A percentile compares a stretch with the other conserved stretches of the same genome.
Conservation (phyloP, 2,797 vertebrate genomes). For the Sciurus carolinensis region DNA sequence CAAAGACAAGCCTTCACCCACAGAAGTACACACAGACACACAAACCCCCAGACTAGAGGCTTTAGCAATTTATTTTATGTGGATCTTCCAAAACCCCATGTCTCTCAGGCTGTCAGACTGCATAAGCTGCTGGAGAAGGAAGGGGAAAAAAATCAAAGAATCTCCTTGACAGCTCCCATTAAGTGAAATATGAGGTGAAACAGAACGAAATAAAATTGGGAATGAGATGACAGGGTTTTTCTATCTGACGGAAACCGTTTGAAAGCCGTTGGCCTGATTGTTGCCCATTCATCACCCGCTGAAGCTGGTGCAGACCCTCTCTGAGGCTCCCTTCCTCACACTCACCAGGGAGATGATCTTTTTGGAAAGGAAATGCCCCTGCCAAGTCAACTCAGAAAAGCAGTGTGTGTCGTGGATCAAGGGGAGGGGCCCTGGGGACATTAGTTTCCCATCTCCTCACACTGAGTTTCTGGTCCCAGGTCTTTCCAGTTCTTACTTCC, state of each 20-base stretch:
- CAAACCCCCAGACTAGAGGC: background rate
- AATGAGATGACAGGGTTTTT: constrained; percentile 82
- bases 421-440: background rate
- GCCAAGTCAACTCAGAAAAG: background rate
- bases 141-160: background rate
- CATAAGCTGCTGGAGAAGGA: background rate
- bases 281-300: constrained; percentile 70
- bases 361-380: background rate
- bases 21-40: background rate
- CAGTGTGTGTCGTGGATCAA: background rate
- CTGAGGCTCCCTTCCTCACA: background rate
- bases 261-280: constrained; percentile 63
- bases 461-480: background rate
- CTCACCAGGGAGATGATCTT: background rate
- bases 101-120: constrained; percentile 78
- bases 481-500: background rate
- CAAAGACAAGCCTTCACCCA: background rate
- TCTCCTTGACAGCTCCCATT: constrained; percentile 84
- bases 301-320: background rate
- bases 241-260: constrained; percentile 75
- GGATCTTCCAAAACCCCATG: background rate
- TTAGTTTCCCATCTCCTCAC: background rate
- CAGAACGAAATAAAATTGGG: constrained; percentile 80
- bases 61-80: background rate
- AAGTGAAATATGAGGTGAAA: constrained; percentile 83